Conservation (phyloP, 1,140 invertebrate genomes). For the Hermetia illucens region DNA sequence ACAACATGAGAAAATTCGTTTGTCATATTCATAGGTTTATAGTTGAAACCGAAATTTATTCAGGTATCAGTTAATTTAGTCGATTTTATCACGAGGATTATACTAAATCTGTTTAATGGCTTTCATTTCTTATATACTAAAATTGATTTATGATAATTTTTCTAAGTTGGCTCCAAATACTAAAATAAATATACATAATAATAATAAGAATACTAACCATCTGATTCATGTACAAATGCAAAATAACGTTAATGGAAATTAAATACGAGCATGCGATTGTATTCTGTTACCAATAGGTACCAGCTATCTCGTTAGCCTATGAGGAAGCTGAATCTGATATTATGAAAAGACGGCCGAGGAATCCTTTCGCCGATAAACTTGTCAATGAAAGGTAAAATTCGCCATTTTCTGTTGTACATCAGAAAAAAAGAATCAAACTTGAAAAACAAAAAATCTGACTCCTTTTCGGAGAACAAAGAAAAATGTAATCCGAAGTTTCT, state of each 20-base stretch:
- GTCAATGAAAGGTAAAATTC: slow-evolving; percentile 93
- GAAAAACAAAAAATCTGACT: no score
- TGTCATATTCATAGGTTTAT: not conserved
- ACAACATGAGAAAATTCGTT: no score
- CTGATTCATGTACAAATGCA: no score
- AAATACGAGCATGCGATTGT: no score
- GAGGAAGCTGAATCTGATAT: slow-evolving; percentile 99
- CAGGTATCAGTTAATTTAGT: not conserved
- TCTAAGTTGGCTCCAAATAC: no score
- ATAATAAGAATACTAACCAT: no score
- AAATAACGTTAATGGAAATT: no score
- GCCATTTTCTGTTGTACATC: no score
- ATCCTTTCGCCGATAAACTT: slow-evolving; percentile 88
- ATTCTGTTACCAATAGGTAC: slow-evolving; percentile 67
- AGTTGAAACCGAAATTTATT: not conserved
- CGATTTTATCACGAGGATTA: not conserved
- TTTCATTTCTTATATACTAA: not conserved
- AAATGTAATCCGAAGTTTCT: no score
- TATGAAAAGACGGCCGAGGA: slow-evolving; percentile 98
- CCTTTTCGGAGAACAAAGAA: no score
- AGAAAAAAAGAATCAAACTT: no score
- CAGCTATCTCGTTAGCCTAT: slow-evolving; percentile 99
- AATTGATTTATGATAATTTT: not conserved
- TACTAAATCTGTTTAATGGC: not conserved
- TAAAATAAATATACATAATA: no score